Conservation (phyloP, 2,113 vertebrate genomes). For the Nesogale talazaci region DNA sequence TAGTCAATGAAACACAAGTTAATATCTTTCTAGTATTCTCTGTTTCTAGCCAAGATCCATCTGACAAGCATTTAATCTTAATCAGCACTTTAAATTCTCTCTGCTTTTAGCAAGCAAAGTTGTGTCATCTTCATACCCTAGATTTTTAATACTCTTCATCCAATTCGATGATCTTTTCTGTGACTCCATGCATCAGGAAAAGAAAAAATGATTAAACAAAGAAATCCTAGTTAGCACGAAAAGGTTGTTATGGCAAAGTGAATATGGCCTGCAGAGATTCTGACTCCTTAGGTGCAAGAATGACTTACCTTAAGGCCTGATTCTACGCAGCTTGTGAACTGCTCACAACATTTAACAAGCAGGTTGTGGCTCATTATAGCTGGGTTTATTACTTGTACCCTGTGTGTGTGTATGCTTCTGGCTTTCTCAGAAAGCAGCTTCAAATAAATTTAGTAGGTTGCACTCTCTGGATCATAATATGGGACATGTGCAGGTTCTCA, state of each 20-base stretch:
- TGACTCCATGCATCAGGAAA: background rate
- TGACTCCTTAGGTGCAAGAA: background rate
- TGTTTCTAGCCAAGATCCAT: background rate
- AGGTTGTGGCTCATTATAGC: background rate
- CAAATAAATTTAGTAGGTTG: background rate
- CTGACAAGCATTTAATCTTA: background rate
- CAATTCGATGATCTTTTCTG: background rate
- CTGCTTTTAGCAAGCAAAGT: background rate
- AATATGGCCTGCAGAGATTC: background rate
- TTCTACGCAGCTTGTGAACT: background rate
- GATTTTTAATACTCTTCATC: background rate
- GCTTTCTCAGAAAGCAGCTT: slow-evolving; percentile 12
- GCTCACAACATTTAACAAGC: background rate
- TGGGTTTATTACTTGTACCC: background rate
- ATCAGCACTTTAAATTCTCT: background rate
- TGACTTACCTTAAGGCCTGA: background rate
- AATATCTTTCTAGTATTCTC: background rate
- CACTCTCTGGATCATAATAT: background rate
- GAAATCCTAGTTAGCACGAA: background rate
- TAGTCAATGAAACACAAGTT: no score
- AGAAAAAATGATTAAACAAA: slow-evolving; percentile 47
- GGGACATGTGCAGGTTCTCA: background rate
- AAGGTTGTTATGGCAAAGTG: slow-evolving; percentile 35
- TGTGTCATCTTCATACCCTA: background rate
- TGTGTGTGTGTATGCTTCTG: background rate